phyloP scores from a whole-genome alignment of 2,797 vertebrate species.

The Brotogeris chrysoptera region DNA sequence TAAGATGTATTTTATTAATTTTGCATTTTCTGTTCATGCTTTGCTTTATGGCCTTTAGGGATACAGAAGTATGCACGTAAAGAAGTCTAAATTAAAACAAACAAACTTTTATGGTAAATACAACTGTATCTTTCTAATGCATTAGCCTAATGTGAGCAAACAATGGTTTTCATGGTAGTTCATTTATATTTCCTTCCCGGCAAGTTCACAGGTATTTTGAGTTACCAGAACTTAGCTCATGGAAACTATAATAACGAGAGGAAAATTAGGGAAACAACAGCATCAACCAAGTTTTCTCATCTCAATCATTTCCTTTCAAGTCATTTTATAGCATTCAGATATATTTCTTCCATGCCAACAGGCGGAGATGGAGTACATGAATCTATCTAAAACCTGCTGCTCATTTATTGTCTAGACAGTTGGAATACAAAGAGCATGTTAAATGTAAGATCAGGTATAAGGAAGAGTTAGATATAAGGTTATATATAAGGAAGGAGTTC shows the following conservation, averaged over 20 bases:
- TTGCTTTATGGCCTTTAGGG: slow-evolving; percentile 53
- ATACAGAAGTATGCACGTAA: slow-evolving; percentile 36
- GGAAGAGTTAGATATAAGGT: not conserved
- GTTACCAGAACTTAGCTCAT: not conserved
- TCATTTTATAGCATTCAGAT: not conserved
- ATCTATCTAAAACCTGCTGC: not conserved
- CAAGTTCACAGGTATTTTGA: not conserved
- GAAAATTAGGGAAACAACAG: not conserved
- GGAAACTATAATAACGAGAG: not conserved
- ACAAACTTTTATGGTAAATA: slow-evolving; percentile 42
- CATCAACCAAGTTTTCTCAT: not conserved
- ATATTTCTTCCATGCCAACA: not conserved
- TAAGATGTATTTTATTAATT: slow-evolving; percentile 56
- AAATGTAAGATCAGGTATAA: not conserved
- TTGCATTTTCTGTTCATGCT: slow-evolving; percentile 48
- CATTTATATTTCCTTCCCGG: slow-evolving; percentile 13
- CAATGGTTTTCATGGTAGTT: not conserved
- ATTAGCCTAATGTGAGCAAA: slow-evolving; percentile 48
- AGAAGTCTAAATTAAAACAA: slow-evolving; percentile 66
- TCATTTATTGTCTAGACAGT: not conserved
- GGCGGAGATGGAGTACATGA: not conserved
- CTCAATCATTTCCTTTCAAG: not conserved
- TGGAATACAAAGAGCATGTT: not conserved
- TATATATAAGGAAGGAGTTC: not conserved
- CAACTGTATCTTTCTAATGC: not conserved